Conservation (phyloP, 2,797 vertebrate genomes). For the Aeoliscus strigatus region DNA sequence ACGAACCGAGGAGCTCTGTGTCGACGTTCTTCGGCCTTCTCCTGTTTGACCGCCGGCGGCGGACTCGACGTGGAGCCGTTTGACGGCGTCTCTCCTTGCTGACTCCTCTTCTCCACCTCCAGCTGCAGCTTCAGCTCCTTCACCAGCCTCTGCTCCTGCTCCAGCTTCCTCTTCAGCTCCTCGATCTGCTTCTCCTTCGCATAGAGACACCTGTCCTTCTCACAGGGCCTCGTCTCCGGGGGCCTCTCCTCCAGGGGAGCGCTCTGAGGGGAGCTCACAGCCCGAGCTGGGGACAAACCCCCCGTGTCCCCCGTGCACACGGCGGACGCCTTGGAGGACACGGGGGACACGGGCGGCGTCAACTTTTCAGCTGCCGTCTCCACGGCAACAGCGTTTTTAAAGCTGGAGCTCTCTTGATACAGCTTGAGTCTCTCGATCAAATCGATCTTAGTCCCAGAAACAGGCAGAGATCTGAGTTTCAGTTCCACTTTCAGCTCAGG, state of each 20-base stretch:
- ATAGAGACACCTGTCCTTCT: slow-evolving; percentile 88
- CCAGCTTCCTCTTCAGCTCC: slow-evolving; percentile 90
- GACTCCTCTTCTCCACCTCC: slow-evolving; percentile 88
- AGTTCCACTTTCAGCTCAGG: slow-evolving; percentile 93
- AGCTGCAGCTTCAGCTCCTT: slow-evolving; percentile 95
- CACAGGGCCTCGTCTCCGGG: slow-evolving; percentile 68
- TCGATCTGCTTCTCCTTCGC: slow-evolving; percentile 96
- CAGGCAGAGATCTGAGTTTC: slow-evolving; percentile 88
- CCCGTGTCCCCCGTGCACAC: slow-evolving; percentile 80
- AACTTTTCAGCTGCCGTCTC: slow-evolving; percentile 65
- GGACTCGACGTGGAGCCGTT: slow-evolving; percentile 50
- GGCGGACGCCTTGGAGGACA: slow-evolving; percentile 82
- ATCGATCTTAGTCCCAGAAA: slow-evolving; percentile 94
- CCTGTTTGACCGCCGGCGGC: slow-evolving; percentile 73
- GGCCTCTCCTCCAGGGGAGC: slow-evolving; percentile 49
- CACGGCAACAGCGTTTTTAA: slow-evolving; percentile 47
- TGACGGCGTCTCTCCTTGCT: slow-evolving; percentile 63
- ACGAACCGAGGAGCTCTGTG: slow-evolving; percentile 41
- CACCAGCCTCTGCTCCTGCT: slow-evolving; percentile 93
- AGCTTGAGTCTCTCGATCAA: slow-evolving; percentile 89
- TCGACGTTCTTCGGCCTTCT: slow-evolving; percentile 63
- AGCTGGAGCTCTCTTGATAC: slow-evolving; percentile 77
- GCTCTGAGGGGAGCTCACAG: slow-evolving; percentile 58
- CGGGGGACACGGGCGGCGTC: slow-evolving; percentile 84
- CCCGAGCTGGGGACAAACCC: slow-evolving; percentile 62